phyloP scores from a whole-genome alignment of 1,140 invertebrate genomes.

The Macrobrachium nipponense region DNA sequence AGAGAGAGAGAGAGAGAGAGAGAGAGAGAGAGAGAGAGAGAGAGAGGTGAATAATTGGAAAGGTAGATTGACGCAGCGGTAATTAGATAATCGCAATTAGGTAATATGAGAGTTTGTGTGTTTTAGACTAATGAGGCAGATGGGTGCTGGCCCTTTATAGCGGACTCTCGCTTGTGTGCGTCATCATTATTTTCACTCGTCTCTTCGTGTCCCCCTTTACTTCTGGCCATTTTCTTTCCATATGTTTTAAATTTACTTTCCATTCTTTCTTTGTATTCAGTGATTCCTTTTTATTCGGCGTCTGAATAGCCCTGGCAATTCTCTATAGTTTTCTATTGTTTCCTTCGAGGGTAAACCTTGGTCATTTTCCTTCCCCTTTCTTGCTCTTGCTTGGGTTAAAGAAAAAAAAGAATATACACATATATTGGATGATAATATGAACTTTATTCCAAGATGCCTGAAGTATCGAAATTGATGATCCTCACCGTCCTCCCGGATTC shows the following conservation, averaged over 20 bases:
- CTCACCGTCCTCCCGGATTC: no score
- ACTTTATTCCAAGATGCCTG: no score
- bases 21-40: slow-evolving; percentile 1
- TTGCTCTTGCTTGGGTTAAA: no score
- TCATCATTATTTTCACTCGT: not conserved
- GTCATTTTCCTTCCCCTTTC: no score
- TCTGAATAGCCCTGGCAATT: no score
- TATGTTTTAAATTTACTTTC: not conserved
- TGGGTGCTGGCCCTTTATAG: not conserved
- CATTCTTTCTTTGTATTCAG: not conserved
- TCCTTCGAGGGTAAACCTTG: no score
- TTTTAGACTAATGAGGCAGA: slow-evolving; percentile 34
- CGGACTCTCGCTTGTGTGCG: not conserved
- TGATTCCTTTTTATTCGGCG: no score
- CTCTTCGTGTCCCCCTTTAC: not conserved
- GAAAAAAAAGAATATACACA: no score
- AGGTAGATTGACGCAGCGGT: slow-evolving; percentile 37
- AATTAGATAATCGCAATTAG: slow-evolving; percentile 43
- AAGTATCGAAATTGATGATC: no score
- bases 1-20: not conserved
- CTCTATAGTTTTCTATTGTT: no score
- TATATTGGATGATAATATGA: no score
- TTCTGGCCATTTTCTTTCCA: not conserved
- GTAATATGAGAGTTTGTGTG: slow-evolving; percentile 33
- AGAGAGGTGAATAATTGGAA: slow-evolving; percentile 37